Conservation (phyloP, 2,888 invertebrate species). For the Hyposoter didymator region DNA sequence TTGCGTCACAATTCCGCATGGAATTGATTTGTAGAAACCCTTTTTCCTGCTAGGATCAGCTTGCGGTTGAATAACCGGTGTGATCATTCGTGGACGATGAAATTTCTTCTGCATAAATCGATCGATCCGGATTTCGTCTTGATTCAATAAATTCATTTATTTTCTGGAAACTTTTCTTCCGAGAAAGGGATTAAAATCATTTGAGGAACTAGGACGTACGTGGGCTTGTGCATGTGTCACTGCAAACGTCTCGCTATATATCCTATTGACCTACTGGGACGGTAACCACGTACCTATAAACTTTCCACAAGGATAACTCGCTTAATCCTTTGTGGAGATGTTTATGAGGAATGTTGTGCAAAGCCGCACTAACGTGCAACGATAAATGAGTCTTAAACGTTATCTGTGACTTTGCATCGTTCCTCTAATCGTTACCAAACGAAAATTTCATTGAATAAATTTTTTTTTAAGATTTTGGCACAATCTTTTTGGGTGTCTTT, state of each 20-base stretch:
- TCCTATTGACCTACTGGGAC: background rate
- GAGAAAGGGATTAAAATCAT: background rate
- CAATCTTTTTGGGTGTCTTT: background rate
- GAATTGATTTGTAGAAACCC: slow-evolving; percentile 35
- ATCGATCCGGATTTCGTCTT: background rate
- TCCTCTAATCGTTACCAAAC: background rate
- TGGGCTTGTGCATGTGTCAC: background rate
- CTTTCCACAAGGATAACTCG: background rate
- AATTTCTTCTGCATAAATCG: background rate
- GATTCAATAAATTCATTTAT: background rate
- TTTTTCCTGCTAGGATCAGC: background rate
- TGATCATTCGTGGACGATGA: background rate
- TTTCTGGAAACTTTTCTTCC: background rate
- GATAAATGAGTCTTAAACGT: background rate
- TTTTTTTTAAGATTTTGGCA: background rate
- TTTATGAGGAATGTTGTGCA: slow-evolving; percentile 22
- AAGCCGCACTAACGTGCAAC: background rate
- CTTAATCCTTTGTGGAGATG: slow-evolving; percentile 35
- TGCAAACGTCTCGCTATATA: background rate
- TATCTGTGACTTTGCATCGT: background rate
- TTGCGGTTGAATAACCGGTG: slow-evolving; percentile 9
- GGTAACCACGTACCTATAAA: background rate
- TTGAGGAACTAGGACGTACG: background rate
- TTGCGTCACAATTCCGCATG: slow-evolving; percentile 54
- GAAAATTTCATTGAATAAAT: background rate